Evolutionary conservation across 2,797 vertebrate species (phyloP).

Genomic region (Ispidina picta): DNA sequence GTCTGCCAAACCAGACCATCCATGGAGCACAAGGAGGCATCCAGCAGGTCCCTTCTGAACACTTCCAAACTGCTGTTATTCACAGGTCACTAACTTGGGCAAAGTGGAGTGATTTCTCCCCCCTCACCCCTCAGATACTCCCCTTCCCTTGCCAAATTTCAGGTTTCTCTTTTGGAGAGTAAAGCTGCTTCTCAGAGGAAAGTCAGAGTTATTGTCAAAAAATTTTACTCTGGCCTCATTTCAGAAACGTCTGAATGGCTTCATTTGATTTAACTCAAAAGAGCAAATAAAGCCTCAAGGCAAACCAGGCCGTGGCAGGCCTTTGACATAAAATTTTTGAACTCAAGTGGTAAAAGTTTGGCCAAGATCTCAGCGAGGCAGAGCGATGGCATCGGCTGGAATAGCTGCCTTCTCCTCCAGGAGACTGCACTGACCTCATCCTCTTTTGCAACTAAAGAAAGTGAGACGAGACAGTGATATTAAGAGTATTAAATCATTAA

Average conservation of each 20-base stretch:
- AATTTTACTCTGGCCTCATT: not conserved
- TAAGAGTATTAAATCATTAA: constrained; percentile 50
- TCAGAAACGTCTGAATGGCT: not conserved
- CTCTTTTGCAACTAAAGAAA: constrained; percentile 53
- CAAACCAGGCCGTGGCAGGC: not conserved
- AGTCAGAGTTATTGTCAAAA: not conserved
- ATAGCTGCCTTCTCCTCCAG: not conserved
- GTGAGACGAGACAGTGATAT: constrained; percentile 55
- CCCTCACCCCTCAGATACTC: not conserved
- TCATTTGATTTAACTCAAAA: not conserved
- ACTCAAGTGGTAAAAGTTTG: not conserved
- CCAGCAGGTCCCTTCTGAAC: not conserved
- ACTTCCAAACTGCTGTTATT: not conserved
- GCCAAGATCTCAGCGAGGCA: not conserved
- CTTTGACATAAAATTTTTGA: not conserved
- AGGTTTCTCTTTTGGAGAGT: not conserved
- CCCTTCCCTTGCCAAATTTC: not conserved
- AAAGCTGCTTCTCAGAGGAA: not conserved
- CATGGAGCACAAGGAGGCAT: not conserved
- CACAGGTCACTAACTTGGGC: not conserved
- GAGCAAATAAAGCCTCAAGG: not conserved
- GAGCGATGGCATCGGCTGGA: not conserved
- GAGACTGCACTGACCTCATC: constrained; percentile 26
- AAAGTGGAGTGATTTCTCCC: not conserved
- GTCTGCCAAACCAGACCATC: not conserved